Conservation (phyloP, 1,140 invertebrate genomes). For the Cotesia chilonis region DNA sequence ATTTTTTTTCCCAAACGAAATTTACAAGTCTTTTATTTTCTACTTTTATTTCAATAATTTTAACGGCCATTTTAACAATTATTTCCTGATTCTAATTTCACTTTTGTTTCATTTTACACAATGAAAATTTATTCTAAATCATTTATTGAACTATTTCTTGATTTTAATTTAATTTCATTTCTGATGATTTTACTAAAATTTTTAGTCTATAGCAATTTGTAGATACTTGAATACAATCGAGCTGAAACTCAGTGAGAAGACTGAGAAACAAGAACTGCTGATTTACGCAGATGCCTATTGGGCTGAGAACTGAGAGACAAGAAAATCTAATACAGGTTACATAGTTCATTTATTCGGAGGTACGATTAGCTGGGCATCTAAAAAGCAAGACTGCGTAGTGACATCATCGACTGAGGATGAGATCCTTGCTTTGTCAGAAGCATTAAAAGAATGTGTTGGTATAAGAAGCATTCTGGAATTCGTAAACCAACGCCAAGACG, state of each 20-base stretch:
- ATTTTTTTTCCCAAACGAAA: too few relatives aligned
- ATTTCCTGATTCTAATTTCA: too few relatives aligned
- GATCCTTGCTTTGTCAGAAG: constrained; percentile 18
- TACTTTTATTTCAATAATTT: too few relatives aligned
- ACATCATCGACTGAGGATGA: constrained; percentile 16
- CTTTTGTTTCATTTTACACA: too few relatives aligned
- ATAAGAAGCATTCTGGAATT: not conserved
- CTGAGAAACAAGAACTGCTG: not conserved
- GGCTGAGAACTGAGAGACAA: constrained; percentile 36
- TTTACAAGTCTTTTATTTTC: too few relatives aligned
- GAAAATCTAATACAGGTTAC: constrained; percentile 34
- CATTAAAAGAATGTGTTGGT: not conserved
- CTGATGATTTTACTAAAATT: too few relatives aligned
- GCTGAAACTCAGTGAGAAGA: constrained; percentile 15
- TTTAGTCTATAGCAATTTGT: constrained; percentile 35
- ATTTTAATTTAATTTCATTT: too few relatives aligned
- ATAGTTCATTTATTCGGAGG: constrained; percentile 32
- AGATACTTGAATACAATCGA: constrained; percentile 51
- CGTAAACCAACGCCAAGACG: too few relatives aligned
- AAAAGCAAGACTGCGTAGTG: constrained; percentile 43
- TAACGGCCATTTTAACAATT: too few relatives aligned
- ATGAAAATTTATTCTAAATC: too few relatives aligned
- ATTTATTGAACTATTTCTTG: too few relatives aligned
- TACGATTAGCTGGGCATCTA: constrained; percentile 42
- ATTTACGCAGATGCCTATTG: constrained; percentile 41